phyloP scores from a whole-genome alignment of 2,797 vertebrate genomes.

The Sebastes hubbsi region DNA sequence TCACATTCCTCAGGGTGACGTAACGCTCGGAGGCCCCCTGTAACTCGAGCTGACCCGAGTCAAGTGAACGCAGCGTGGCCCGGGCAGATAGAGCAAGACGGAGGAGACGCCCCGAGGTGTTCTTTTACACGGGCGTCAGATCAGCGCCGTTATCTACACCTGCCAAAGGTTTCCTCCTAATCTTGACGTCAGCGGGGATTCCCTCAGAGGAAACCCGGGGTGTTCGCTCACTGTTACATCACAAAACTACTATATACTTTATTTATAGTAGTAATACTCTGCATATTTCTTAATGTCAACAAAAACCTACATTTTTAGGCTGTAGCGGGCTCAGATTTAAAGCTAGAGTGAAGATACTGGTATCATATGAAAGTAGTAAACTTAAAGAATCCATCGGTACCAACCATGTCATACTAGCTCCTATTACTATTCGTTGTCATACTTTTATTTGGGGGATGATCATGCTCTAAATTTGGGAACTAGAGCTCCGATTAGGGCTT shows the following conservation, averaged over 20 bases:
- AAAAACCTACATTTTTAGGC: no score
- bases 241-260: background rate
- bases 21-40: background rate
- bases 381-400: no score
- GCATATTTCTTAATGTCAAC: background rate
- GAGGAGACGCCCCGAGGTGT: conserved; percentile 28
- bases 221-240: background rate
- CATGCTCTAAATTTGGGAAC: no score
- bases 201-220: conserved; percentile 31
- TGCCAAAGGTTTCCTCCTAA: conserved; percentile 29
- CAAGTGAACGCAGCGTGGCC: conserved; percentile 18
- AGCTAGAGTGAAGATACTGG: no score
- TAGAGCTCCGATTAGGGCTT: no score
- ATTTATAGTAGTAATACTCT: background rate
- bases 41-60: background rate
- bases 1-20: conserved; percentile 47
- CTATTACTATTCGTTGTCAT: background rate
- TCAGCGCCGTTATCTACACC: conserved; percentile 53
- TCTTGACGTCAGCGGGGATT: conserved; percentile 65
- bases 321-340: no score
- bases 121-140: background rate
- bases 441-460: background rate
- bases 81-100: conserved; percentile 51
- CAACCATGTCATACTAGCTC: background rate
- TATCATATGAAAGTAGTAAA: no score